Evolutionary conservation across 2,797 vertebrate genomes (phyloP), one percentile per base, ranked within the genome.

Genomic region (Falco columbarius): DNA sequence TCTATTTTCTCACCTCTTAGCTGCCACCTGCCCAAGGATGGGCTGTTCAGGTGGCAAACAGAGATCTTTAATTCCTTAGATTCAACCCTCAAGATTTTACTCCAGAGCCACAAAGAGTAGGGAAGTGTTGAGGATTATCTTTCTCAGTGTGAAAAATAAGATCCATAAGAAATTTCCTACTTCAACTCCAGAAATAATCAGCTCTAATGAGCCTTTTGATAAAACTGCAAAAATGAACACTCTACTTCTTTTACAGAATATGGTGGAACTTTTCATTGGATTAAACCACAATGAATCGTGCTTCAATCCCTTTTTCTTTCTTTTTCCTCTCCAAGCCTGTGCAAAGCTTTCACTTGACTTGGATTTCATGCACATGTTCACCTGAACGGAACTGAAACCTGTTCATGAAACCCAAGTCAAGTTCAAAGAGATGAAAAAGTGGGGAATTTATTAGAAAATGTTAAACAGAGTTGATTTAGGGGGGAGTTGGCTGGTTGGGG

Each of bases 21-120:
- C 32, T 73, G 65, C 63, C 73, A 27, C 36, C 74, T 66, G 59
- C 59, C 46, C 0, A 0, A 36, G 49, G 58, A 51, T 0, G 2
- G 47, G 51, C 59, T 26, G 56, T 9, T 66, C 58, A 22, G 62
- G 6, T 26, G 24, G 20, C 3, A 42, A 72, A 55, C 47, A 46
- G 56, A 42, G 80, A 8, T 1, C 26, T 49, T 7, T 19, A 23
- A 32, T 40, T 14, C 32, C 36, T 42, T 32, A 22, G 32, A 59
- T 81, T 40, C 44, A 15, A 0, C 58, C 36, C n/a, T 7, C 36
- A 52, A 49, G 54, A 11, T 63, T 74, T 91, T 59, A 21, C 47
- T 61, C 42, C 34, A 7, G 29, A 74, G 44, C 18, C 38, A 30
- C 65, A 74, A 74, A 40, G 27, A 66, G 27, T 2, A 9, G 13